Conservation (phyloP, 2,113 vertebrate genomes). For the Seriola quinqueradiata region DNA sequence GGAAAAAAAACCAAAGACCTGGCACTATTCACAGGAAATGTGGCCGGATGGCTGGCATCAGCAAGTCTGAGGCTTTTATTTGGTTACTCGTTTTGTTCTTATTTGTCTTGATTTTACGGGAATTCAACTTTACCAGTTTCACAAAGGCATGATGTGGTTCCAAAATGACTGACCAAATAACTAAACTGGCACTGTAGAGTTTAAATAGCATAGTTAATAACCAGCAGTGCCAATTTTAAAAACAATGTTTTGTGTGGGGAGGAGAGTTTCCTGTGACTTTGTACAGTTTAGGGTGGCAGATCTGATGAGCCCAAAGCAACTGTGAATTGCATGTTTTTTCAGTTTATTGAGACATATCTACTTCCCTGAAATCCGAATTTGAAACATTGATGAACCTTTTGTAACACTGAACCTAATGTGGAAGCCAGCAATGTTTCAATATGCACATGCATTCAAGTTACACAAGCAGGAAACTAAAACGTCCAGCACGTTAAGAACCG, state of each 20-base stretch:
- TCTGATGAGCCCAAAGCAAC: not conserved
- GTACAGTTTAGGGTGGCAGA: not conserved
- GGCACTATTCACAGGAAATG: not conserved
- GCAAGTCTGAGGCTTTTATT: not conserved
- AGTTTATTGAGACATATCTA: not conserved
- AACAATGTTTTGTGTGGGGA: not conserved
- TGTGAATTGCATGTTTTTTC: too few species aligned
- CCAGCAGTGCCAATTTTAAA: not conserved
- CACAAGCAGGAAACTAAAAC: not conserved
- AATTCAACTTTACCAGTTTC: not conserved
- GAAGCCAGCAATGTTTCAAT: not conserved
- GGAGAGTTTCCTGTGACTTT: not conserved
- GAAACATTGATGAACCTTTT: not conserved
- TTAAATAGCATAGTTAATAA: not conserved
- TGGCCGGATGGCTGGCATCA: not conserved
- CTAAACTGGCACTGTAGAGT: not conserved
- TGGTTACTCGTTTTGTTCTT: not conserved
- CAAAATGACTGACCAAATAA: not conserved
- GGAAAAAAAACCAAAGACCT: too few species aligned
- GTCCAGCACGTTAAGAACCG: not conserved
- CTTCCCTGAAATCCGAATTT: not conserved
- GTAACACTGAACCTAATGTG: not conserved
- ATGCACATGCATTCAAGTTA: not conserved
- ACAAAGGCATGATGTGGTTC: not conserved
- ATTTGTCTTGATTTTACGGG: not conserved